phyloP scores from a whole-genome alignment of 2,888 invertebrate genomes.

The Dioctria rufipes region DNA sequence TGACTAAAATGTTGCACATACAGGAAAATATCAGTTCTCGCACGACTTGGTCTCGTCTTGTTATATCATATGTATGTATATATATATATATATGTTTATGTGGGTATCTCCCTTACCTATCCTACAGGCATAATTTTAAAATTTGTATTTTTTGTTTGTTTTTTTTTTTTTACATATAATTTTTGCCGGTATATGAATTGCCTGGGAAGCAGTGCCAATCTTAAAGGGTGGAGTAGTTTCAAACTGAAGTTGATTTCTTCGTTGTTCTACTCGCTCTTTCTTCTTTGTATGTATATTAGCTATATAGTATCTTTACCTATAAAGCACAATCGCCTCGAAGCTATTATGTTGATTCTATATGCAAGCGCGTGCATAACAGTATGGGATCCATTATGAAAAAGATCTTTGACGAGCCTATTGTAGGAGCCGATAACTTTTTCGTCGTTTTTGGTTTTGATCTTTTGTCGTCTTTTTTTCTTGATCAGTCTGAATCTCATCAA shows the following conservation, averaged over 20 bases:
- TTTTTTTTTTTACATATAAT: constrained; percentile 35
- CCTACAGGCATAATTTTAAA: constrained; percentile 26
- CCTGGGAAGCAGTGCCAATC: constrained; percentile 27
- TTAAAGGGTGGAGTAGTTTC: constrained; percentile 24
- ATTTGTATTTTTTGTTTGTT: background rate
- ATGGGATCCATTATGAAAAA: constrained; percentile 51
- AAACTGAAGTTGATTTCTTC: background rate
- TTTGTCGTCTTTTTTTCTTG: constrained; percentile 21
- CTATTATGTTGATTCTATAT: constrained; percentile 30
- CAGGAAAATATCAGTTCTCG: background rate
- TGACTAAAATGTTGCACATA: constrained; percentile 1
- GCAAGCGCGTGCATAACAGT: constrained; percentile 47
- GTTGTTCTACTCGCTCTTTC: constrained; percentile 3
- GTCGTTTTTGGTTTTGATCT: constrained; percentile 12
- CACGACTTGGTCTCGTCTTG: background rate
- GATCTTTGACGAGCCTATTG: constrained; percentile 50
- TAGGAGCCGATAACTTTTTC: constrained; percentile 37
- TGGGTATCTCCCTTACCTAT: background rate
- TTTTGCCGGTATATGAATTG: constrained; percentile 30
- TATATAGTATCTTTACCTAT: background rate
- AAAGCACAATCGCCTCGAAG: constrained; percentile 25
- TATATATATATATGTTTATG: background rate
- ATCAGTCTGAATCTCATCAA: constrained; percentile 6
- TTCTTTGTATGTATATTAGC: background rate
- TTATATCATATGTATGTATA: background rate